A percentile compares a stretch with the other conserved stretches of the same genome.
Evolutionary conservation across 1,140 invertebrate genomes (phyloP).

Genomic region (Bilobella aurantiaca): DNA sequence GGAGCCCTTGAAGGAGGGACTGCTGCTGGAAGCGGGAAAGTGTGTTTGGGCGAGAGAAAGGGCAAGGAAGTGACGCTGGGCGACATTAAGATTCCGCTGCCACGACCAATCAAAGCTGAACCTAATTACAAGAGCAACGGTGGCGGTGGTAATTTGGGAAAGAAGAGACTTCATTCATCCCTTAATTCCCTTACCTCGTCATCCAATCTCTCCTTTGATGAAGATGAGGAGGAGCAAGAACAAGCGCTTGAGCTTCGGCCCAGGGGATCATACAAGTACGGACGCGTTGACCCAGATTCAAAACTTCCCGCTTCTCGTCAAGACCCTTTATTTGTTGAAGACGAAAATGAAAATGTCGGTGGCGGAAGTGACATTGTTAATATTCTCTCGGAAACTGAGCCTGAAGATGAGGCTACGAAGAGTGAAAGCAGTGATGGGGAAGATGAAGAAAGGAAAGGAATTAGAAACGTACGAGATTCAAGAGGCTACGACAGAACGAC

Average conservation of each 20-base stretch:
- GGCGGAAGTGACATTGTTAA: conserved; percentile 14
- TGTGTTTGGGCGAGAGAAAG: neutral
- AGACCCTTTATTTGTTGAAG: too few relatives aligned
- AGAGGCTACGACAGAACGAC: neutral
- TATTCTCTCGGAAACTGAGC: conserved; percentile 20
- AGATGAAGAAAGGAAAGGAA: too few relatives aligned
- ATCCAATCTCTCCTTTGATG: neutral
- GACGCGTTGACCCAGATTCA: neutral
- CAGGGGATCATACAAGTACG: neutral
- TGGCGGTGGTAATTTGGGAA: neutral
- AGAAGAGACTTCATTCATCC: neutral
- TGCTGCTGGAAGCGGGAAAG: neutral
- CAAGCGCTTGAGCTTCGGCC: neutral
- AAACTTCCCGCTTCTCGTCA: conserved; percentile 5
- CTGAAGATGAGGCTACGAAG: conserved; percentile 9
- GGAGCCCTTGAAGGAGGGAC: too few relatives aligned
- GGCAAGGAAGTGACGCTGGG: too few relatives aligned
- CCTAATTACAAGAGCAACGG: conserved; percentile 2
- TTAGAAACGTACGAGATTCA: neutral
- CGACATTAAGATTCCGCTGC: neutral
- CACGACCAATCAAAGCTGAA: conserved; percentile 1
- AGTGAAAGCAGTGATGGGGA: neutral
- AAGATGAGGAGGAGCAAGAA: neutral
- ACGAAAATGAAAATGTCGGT: conserved; percentile 11
- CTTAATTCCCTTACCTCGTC: neutral